Evolutionary conservation across 2,113 vertebrate species (phyloP).

Genomic region (Pyxicephalus adspersus): DNA sequence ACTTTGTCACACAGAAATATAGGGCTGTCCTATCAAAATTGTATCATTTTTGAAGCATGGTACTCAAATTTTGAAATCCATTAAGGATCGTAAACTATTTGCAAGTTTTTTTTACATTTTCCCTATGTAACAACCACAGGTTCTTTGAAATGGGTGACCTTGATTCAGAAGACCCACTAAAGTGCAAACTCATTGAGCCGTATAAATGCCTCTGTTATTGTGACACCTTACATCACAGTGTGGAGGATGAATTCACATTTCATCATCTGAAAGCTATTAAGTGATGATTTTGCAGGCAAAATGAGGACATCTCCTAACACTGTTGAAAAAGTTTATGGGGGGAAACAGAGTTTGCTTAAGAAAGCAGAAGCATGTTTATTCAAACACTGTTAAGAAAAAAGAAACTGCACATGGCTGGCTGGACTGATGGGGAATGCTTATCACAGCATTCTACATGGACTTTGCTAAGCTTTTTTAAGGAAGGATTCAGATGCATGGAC

Average conservation of each 20-base stretch:
- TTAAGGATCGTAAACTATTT: neutral
- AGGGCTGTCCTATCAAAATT: no score
- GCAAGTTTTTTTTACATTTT: neutral
- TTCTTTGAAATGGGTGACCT: constrained; percentile 29
- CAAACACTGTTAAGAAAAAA: constrained; percentile 20
- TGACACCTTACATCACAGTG: constrained; percentile 47
- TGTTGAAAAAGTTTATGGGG: constrained; percentile 42
- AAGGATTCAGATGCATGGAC: constrained; percentile 27
- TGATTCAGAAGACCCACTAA: constrained; percentile 36
- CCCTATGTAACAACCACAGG: neutral
- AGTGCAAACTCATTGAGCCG: constrained; percentile 22
- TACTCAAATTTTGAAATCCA: no score
- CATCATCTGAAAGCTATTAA: constrained; percentile 47
- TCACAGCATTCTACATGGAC: constrained; percentile 50
- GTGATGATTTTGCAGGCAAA: constrained; percentile 50
- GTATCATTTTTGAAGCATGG: no score
- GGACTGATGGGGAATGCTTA: constrained; percentile 45
- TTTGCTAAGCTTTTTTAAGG: constrained; percentile 34
- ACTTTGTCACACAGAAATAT: no score
- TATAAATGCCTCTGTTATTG: constrained; percentile 44
- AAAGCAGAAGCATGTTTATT: constrained; percentile 49
- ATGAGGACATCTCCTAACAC: constrained; percentile 48
- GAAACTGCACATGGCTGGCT: constrained; percentile 10
- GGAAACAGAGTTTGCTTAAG: constrained; percentile 45
- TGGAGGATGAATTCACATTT: constrained; percentile 45